Base-by-base conservation (phyloP, 2,113 vertebrate genomes). In the Micronisus gabar region DNA sequence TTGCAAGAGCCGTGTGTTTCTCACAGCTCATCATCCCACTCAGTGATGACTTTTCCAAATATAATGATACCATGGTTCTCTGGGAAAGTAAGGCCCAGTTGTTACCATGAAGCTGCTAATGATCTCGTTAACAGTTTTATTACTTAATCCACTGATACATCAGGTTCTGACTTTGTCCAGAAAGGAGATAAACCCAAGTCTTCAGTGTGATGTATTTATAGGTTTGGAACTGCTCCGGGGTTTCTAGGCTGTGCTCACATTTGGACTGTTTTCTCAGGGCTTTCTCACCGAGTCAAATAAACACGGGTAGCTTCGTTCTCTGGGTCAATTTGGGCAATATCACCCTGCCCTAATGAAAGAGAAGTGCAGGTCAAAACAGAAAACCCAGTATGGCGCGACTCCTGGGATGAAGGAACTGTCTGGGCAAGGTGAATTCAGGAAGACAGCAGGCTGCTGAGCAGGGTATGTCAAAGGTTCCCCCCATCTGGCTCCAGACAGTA, bases 11-110 rank as follows among this genome's bases (percentile, higher is more conserved):
- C 9, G 0, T 8, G 36, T 15, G 41, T 47, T 88, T 88, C 62
- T 87, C 89, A 83, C 90, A 85, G 73, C 66, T 72, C 66, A 50
- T 73, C 78, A 34, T 70, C 74, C 66, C 67, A 59, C 74, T 53
- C 86, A 7, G 19, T 0, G 70, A 55, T n/a, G 79, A 21, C 34
- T 74, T 76, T 70, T 52, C 79, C 80, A 90, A 53, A 82, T 26
- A 32, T 0, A 36, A 15, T 15, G 72, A 56, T 36, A 25, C 67
- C 4, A 0, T 15, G n/a, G 61, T 2, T 34, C 68, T 61, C 76
- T 84, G 90, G 92, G 80, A 91, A 71, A 68, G 75, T 5, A 50
- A 34, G 30, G 47, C 25, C 61, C 75, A 25, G 67, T n/a, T 43
- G 47, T 80, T 41, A 38, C 52, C 10, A 4, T 0, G 23, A 63